Evolutionary conservation across 2,888 invertebrate species (phyloP).

Genomic region (Brenthis ino): DNA sequence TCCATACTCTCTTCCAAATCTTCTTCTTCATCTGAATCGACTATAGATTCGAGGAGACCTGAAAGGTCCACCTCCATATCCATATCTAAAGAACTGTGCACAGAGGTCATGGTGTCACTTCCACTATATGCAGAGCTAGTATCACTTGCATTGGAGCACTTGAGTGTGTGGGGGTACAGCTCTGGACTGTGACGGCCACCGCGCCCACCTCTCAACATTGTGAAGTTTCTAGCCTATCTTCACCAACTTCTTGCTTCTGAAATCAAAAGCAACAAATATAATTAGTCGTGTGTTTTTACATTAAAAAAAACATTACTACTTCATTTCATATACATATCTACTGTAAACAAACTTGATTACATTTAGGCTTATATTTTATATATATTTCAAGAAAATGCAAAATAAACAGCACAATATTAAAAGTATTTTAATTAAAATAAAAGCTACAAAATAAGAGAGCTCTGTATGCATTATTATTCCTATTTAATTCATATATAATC

Average conservation of each 20-base stretch:
- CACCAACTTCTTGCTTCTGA: constrained; percentile 67
- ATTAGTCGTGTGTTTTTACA: not conserved
- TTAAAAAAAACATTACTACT: too few relatives aligned
- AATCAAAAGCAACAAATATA: constrained; percentile 45
- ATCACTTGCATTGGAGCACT: constrained; percentile 90
- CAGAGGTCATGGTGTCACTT: constrained; percentile 97
- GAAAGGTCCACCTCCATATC: constrained; percentile 94
- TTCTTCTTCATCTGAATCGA: constrained; percentile 97
- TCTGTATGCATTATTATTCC: too few relatives aligned
- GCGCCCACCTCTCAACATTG: constrained; percentile 83
- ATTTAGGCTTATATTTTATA: too few relatives aligned
- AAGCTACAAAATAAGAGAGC: too few relatives aligned
- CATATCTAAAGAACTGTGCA: constrained; percentile 91
- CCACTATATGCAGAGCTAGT: constrained; percentile 98
- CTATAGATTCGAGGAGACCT: constrained; percentile 96
- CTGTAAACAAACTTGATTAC: too few relatives aligned
- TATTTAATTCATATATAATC: too few relatives aligned
- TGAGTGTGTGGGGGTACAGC: constrained; percentile 93
- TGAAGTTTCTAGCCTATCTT: constrained; percentile 68
- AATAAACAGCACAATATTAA: too few relatives aligned
- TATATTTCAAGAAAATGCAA: too few relatives aligned
- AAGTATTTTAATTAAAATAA: too few relatives aligned
- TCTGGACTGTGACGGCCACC: constrained; percentile 86
- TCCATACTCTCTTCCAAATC: constrained; percentile 96
- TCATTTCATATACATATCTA: too few relatives aligned